These are phyloP conservation scores for Cenopis cana DNA, from an alignment of 2,888 invertebrate genomes.

Conservation along the genomic window DNA sequence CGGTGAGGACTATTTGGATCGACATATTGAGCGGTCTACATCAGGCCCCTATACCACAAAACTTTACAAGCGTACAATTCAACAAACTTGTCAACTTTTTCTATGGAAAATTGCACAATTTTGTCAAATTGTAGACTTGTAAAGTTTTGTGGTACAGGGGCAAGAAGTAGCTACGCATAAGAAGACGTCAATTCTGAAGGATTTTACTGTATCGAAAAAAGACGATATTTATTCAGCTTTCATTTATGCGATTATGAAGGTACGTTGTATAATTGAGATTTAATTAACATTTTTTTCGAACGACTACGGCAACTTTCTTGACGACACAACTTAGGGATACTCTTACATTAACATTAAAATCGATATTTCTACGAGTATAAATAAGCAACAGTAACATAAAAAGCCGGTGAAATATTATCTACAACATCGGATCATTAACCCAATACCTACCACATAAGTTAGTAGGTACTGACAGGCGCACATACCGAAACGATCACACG, in stretches of 20 bases:
- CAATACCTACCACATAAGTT: neutral
- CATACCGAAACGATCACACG: neutral
- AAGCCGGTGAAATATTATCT: slow-evolving; percentile 14
- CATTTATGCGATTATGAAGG: neutral
- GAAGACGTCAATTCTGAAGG: neutral
- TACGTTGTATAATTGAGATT: no score
- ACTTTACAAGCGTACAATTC: no score
- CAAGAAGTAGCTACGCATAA: no score
- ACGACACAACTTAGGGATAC: neutral
- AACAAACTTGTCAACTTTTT: no score
- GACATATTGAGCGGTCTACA: neutral
- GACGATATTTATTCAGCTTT: neutral
- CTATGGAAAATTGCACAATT: no score
- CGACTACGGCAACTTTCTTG: neutral
- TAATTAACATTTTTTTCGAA: neutral
- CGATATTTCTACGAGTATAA: neutral
- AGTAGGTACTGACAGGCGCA: slow-evolving; percentile 3
- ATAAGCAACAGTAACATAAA: slow-evolving; percentile 10
- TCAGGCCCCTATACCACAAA: no score
- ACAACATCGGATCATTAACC: slow-evolving; percentile 2
- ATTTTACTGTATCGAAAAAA: no score
- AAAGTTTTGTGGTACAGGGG: no score
- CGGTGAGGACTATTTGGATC: slow-evolving; percentile 35
- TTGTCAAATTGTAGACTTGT: no score
- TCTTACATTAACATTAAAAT: no score